Evolutionary conservation across 1,140 invertebrate species (phyloP).

Genomic region (Spodoptera frugiperda): DNA sequence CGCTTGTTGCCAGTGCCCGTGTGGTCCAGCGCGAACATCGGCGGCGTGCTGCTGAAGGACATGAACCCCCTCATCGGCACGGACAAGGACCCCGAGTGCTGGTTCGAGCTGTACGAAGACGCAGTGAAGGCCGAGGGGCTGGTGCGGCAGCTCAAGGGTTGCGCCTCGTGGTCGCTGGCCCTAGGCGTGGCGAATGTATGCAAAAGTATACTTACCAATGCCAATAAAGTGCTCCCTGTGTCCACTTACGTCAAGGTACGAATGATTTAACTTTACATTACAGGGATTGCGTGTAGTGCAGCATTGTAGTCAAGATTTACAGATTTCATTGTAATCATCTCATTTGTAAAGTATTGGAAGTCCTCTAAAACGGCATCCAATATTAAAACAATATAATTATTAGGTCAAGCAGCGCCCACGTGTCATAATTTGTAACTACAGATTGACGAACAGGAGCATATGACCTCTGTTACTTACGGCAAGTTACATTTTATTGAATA

Average conservation of each 20-base stretch:
- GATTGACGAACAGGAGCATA: no score
- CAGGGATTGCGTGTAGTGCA: no score
- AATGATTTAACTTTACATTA: no score
- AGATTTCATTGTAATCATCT: no score
- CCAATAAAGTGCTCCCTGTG: conserved; percentile 91
- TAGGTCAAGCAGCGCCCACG: no score
- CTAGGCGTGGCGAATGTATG: conserved; percentile 91
- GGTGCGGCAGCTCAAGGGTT: conserved; percentile 93
- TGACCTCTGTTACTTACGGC: no score
- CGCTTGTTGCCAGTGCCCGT: conserved; percentile 89
- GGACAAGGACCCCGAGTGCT: conserved; percentile 90
- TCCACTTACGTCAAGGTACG: conserved; percentile 92
- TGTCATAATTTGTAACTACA: no score
- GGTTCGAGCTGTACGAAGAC: conserved; percentile 87
- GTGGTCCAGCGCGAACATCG: conserved; percentile 95
- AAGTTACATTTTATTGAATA: no score
- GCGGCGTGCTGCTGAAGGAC: conserved; percentile 92
- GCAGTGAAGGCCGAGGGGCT: conserved; percentile 93
- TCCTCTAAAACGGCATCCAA: no score
- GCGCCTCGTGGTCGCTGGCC: conserved; percentile 94
- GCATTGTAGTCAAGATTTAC: no score
- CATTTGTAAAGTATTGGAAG: no score
- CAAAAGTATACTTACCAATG: conserved; percentile 90
- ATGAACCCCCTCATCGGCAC: conserved; percentile 90
- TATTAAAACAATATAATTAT: no score